phyloP scores from a whole-genome alignment of 2,113 vertebrate species.

The Pelusios castaneus region DNA sequence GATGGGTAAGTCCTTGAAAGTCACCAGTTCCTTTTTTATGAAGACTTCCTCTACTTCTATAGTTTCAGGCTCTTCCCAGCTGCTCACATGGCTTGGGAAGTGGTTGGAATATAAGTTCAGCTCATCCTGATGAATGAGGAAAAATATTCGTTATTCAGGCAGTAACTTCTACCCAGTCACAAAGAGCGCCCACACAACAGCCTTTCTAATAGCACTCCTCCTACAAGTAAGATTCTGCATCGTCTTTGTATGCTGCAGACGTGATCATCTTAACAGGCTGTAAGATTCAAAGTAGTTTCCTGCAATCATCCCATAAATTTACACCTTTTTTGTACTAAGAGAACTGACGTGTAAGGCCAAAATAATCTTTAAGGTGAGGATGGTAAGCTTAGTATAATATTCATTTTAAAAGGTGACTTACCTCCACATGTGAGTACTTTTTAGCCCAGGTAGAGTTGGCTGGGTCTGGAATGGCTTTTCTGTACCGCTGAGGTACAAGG shows the following conservation, averaged over 20 bases:
- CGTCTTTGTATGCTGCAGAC: fast-evolving
- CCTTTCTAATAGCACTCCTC: fast-evolving
- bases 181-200: fast-evolving
- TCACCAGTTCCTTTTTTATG: fast-evolving
- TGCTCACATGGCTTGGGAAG: background rate
- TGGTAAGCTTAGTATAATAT: background rate
- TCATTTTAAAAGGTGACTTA: background rate
- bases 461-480: slow-evolving; percentile 77
- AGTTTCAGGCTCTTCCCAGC: slow-evolving; percentile 72
- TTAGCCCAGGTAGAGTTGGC: slow-evolving; percentile 77
- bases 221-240: fast-evolving
- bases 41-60: slow-evolving; percentile 62
- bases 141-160: fast-evolving
- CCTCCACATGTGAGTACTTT: slow-evolving; percentile 41
- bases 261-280: fast-evolving
- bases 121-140: slow-evolving; percentile 48
- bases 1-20: background rate
- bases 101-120: background rate
- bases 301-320: fast-evolving
- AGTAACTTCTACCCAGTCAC: fast-evolving
- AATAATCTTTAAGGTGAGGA: fast-evolving
- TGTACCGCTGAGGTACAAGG: slow-evolving; percentile 62
- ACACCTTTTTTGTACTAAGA: background rate
- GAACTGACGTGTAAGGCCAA: fast-evolving
- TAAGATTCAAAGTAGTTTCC: background rate